These are phyloP conservation scores for Paedocypris micromegethes DNA, from an alignment of 2,797 vertebrate species.

Conservation along the genomic window DNA sequence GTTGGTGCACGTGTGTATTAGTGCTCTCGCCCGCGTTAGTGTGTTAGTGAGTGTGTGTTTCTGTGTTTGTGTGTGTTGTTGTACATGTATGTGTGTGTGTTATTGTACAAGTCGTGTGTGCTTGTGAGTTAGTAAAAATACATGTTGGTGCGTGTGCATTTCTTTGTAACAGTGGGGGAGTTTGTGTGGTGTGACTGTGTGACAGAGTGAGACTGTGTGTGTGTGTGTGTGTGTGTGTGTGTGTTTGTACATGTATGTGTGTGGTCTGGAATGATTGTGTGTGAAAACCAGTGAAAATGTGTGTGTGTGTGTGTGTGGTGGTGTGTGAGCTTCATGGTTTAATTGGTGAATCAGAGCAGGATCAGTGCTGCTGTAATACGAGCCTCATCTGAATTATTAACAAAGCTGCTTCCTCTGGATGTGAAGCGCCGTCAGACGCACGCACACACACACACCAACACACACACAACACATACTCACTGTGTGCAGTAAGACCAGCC, in stretches of 20 bases:
- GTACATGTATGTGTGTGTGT: no score
- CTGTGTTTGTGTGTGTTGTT: no score
- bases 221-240: neutral
- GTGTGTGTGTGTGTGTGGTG: constrained; percentile 4
- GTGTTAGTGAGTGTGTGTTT: no score
- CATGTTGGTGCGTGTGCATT: no score
- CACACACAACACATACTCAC: constrained; percentile 19
- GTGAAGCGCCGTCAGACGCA: constrained; percentile 41
- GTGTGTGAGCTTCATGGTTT: constrained; percentile 39
- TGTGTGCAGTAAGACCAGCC: constrained; percentile 3
- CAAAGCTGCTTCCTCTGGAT: constrained; percentile 42
- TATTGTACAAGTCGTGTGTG: no score
- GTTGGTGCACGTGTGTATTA: no score
- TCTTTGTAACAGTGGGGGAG: no score
- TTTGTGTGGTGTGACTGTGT: no score
- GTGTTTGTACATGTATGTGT: constrained; percentile 14
- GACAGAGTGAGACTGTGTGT: no score
- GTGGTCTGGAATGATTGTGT: neutral
- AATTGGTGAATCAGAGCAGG: constrained; percentile 51
- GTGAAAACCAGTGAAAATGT: no score
- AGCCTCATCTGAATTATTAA: constrained; percentile 58
- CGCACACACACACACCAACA: constrained; percentile 33
- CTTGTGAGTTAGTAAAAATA: no score
- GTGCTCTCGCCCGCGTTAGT: no score
- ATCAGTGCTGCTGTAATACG: constrained; percentile 51